These are phyloP conservation scores for Eristalis intricaria DNA, from an alignment of 2,888 invertebrate genomes.

Conservation along the genomic window DNA sequence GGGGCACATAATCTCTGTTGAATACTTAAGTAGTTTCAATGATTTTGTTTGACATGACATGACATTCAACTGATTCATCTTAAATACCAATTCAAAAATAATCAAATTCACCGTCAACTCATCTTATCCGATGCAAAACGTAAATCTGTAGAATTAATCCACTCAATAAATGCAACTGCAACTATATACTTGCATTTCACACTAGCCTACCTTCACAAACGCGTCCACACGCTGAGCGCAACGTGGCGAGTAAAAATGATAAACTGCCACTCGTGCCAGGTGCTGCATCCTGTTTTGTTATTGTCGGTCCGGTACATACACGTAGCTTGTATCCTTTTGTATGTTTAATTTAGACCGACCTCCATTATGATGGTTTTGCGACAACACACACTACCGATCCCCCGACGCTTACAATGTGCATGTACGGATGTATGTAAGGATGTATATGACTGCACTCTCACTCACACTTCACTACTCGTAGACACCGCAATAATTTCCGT, in stretches of 20 bases:
- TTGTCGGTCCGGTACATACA: slow-evolving; percentile 24
- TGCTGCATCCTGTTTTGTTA: slow-evolving; percentile 53
- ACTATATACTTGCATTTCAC: slow-evolving; percentile 5
- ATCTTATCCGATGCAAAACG: neutral
- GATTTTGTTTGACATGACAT: too few relatives aligned
- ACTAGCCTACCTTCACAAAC: slow-evolving; percentile 51
- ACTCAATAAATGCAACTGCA: neutral
- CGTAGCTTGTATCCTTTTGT: slow-evolving; percentile 46
- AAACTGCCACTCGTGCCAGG: slow-evolving; percentile 38
- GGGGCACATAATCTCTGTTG: too few relatives aligned
- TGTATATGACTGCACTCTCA: neutral
- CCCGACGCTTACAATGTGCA: neutral
- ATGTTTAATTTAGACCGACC: slow-evolving; percentile 43
- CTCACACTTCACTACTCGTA: slow-evolving; percentile 15
- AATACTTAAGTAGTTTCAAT: too few relatives aligned
- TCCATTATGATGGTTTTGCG: slow-evolving; percentile 22
- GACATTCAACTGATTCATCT: too few relatives aligned
- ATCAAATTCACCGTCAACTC: neutral
- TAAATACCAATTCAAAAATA: neutral
- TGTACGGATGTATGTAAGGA: neutral
- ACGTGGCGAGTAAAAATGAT: slow-evolving; percentile 45
- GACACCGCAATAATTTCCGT: slow-evolving; percentile 58
- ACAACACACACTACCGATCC: neutral
- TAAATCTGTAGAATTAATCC: neutral
- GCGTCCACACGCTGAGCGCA: slow-evolving; percentile 2